Evolutionary conservation across 2,888 invertebrate genomes (phyloP), one percentile per base, ranked within the genome.

Genomic region (Drosophila parthenogenetica): DNA sequence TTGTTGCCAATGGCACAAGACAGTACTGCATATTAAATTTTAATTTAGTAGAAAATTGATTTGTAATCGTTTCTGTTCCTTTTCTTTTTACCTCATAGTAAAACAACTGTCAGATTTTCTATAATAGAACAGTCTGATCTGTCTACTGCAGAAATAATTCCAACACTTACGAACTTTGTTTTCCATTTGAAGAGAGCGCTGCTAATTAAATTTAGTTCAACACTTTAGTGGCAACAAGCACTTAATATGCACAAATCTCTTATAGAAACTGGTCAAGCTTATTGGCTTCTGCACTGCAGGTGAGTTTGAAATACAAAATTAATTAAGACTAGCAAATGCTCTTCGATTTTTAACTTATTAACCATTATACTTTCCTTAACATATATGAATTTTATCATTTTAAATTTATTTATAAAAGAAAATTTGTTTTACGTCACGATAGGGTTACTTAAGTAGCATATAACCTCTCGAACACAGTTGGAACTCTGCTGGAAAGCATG

Each of bases 221-320:
- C 17, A 16, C 5, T 29, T 22, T n/a, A 19, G 1, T 42, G 4
- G 29, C 2, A 32, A 29, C 32, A 32, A 3, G n/a, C 42, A 54
- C 29, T 54, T 32, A 54, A 42, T 19, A 54, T 43, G 19, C 29
- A 54, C 17, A 43, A 42, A 43, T 43, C 29, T 19, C 25, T 2
- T 11, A 5, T 4, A 8, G 17, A 42, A 42, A 10, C n/a, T 54
- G 29, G 17, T 10, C 29, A 54, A 32, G 32, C 17, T 17, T 17
- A 54, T 50, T 50, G 37, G 19, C 2, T 14, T 4, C 5, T 39
- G 50, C 5, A 5, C 37, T n/a, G 2, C 4, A 50, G 50, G 11
- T 16, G 13, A 7, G 17, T 7, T 17, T 3, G 13, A n/a, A 4
- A 13, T 19, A 8, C 5, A 17, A 54, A 43, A 5, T 3, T n/a